phyloP scores from a whole-genome alignment of 2,113 vertebrate species.

The Regulus satrapa region DNA sequence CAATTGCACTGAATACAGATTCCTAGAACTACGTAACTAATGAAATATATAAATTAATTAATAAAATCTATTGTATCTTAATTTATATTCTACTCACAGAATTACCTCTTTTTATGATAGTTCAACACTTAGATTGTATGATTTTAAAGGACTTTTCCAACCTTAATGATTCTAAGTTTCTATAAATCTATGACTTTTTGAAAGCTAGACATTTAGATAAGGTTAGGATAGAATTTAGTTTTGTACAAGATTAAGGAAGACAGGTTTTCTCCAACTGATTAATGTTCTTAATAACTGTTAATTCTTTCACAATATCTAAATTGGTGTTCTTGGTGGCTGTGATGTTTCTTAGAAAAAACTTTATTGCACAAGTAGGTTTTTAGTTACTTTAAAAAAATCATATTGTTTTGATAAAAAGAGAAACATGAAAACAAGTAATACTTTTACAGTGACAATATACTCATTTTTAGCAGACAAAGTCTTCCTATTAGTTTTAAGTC shows the following conservation, averaged over 20 bases:
- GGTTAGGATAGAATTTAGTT: not conserved
- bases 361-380: not conserved
- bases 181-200: not conserved
- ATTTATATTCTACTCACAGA: not conserved
- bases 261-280: not conserved
- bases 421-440: not conserved
- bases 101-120: not conserved
- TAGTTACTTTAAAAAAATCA: not conserved
- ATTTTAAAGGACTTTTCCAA: not conserved
- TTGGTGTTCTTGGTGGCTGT: not conserved
- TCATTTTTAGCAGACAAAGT: not conserved
- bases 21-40: not conserved
- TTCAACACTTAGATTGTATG: not conserved
- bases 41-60: not conserved
- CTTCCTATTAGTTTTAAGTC: not conserved
- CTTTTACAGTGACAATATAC: not conserved
- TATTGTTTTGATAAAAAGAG: not conserved
- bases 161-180: not conserved
- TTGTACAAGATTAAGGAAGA: not conserved
- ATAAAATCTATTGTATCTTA: not conserved
- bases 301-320: not conserved
- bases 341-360: not conserved
- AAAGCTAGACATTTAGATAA: not conserved
- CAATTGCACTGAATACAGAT: not conserved
- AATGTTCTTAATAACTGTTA: not conserved